Conservation (phyloP, 1,140 invertebrate species). For the Adoxophyes honmai region DNA sequence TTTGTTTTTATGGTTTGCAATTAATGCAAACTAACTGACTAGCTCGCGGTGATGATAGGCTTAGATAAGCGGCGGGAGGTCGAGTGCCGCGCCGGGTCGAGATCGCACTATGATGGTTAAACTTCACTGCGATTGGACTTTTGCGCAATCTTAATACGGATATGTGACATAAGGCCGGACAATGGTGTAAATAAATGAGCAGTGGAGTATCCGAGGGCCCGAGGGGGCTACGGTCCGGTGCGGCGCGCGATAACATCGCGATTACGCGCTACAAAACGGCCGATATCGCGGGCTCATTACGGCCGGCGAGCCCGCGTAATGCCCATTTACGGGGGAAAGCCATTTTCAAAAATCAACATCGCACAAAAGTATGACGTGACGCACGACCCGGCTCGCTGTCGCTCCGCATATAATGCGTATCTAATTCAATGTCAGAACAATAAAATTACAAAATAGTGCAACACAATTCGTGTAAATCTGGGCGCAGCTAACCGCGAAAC, state of each 20-base stretch:
- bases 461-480: slow-evolving; percentile 28
- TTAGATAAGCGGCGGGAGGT: too few relatives aligned
- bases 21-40: too few relatives aligned
- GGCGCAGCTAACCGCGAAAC: slow-evolving; percentile 66
- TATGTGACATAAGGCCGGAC: slow-evolving; percentile 13
- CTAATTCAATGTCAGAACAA: slow-evolving; percentile 39
- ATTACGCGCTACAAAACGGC: slow-evolving; percentile 70
- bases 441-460: slow-evolving; percentile 43
- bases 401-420: neutral
- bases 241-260: slow-evolving; percentile 56
- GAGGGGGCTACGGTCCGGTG: slow-evolving; percentile 20
- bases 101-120: too few relatives aligned
- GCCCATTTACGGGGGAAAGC: slow-evolving; percentile 43
- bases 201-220: slow-evolving; percentile 33
- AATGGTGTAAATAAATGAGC: slow-evolving; percentile 12
- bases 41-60: too few relatives aligned
- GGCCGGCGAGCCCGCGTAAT: slow-evolving; percentile 48
- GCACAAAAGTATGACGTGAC: neutral
- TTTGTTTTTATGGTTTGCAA: too few relatives aligned
- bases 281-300: slow-evolving; percentile 63
- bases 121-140: too few relatives aligned
- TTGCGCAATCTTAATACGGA: neutral
- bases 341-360: slow-evolving; percentile 15
- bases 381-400: neutral
- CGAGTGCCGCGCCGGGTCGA: too few relatives aligned